A percentile compares a stretch with the other conserved stretches of the same genome.
Evolutionary conservation across 2,888 invertebrate genomes (phyloP).

Genomic region (Dasypogon diadema): DNA sequence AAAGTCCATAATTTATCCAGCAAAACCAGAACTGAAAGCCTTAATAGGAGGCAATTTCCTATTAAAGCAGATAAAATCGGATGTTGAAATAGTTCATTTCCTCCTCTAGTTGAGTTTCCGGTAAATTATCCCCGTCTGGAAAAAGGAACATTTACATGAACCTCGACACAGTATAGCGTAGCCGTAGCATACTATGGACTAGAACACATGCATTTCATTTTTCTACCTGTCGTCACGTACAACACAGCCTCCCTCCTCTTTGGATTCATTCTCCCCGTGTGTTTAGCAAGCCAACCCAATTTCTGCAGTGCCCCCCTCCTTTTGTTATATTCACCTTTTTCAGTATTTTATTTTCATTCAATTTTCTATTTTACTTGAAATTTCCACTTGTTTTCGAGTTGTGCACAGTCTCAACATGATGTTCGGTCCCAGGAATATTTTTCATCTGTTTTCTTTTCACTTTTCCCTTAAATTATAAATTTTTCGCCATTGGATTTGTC

Average conservation of each 20-base stretch:
- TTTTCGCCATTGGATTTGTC: constrained; percentile 28
- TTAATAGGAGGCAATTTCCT: constrained; percentile 35
- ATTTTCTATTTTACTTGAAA: constrained; percentile 23
- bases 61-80: constrained; percentile 22
- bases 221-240: constrained; percentile 28
- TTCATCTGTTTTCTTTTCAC: background rate
- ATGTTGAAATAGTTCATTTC: constrained; percentile 41
- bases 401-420: constrained; percentile 26
- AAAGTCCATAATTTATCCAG: too few relatives aligned
- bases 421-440: constrained; percentile 24
- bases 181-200: too few relatives aligned
- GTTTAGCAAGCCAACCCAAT: background rate
- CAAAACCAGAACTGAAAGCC: too few relatives aligned
- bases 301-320: constrained; percentile 7
- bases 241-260: background rate
- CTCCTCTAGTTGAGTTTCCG: constrained; percentile 34
- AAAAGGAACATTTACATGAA: background rate
- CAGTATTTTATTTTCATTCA: constrained; percentile 32
- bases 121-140: constrained; percentile 11
- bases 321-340: constrained; percentile 17
- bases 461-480: constrained; percentile 25
- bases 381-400: constrained; percentile 29
- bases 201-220: constrained; percentile 34
- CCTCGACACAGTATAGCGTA: background rate
- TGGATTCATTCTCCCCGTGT: background rate